Evolutionary conservation across 2,113 vertebrate species (phyloP).

Genomic region (Epinephelus lanceolatus): DNA sequence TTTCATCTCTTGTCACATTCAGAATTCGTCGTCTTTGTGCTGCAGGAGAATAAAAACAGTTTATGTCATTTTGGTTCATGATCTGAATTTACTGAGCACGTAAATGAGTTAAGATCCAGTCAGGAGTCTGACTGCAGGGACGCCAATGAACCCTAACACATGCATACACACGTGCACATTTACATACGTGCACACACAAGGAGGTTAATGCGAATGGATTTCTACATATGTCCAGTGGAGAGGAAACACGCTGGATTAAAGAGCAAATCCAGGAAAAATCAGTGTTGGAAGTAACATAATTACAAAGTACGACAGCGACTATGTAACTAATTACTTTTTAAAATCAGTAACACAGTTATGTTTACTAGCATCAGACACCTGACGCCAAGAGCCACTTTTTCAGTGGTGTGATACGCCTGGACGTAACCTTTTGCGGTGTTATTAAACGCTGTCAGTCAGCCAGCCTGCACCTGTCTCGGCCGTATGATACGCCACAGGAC

Average conservation of each 20-base stretch:
- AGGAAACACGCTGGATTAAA: neutral
- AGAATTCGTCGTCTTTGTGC: constrained; percentile 47
- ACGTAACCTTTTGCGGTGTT: no score
- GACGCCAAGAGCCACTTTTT: no score
- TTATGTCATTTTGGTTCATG: constrained; percentile 40
- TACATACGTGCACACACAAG: neutral
- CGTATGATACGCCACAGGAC: no score
- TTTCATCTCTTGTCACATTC: constrained; percentile 61
- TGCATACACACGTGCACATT: neutral
- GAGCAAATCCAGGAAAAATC: no score
- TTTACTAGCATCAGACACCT: no score
- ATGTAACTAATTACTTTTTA: no score
- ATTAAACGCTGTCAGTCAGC: no score
- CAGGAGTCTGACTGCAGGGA: neutral
- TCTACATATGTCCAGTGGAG: neutral
- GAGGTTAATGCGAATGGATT: neutral
- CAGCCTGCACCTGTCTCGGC: no score
- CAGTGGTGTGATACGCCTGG: no score
- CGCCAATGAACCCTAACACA: constrained; percentile 7
- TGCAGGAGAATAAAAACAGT: neutral
- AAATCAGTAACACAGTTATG: no score
- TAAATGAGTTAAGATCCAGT: constrained; percentile 33
- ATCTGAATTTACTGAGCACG: constrained; percentile 40
- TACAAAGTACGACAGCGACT: no score
- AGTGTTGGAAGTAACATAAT: no score